phyloP scores from a whole-genome alignment of 2,888 invertebrate genomes.

The Metallyticus violacea region DNA sequence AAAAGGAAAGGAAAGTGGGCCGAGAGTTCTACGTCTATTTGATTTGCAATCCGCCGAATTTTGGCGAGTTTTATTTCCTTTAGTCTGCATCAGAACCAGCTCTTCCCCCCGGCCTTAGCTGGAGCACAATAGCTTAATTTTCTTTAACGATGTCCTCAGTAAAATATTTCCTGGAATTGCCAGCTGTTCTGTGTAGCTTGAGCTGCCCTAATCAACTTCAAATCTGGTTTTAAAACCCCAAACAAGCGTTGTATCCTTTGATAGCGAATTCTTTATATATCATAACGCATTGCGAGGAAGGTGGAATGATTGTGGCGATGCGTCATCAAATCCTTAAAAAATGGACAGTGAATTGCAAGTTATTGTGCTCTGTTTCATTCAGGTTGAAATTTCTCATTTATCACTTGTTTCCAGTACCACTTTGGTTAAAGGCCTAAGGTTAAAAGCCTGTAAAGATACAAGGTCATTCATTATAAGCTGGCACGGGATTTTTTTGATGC shows the following conservation, averaged over 20 bases:
- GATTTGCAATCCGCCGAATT: not conserved
- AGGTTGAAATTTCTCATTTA: no score
- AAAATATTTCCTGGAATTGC: not conserved
- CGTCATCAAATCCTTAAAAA: not conserved
- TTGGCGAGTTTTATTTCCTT: not conserved
- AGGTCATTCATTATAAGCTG: no score
- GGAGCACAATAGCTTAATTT: not conserved
- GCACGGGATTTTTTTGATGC: no score
- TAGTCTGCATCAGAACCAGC: not conserved
- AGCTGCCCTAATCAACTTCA: not conserved
- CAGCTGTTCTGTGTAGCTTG: not conserved
- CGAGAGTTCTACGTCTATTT: not conserved
- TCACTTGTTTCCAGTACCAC: no score
- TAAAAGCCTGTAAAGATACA: no score
- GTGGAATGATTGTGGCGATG: not conserved
- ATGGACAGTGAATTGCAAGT: no score
- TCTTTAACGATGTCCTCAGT: not conserved
- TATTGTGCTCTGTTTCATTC: no score
- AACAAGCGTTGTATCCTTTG: not conserved
- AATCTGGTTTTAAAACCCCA: not conserved
- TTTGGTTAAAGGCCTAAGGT: no score
- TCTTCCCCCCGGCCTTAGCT: not conserved
- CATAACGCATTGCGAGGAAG: no score
- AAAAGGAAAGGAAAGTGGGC: not conserved
- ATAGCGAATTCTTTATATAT: no score